Evolutionary conservation across 2,797 vertebrate genomes (phyloP).

Genomic region (Zenarchopterus dispar): DNA sequence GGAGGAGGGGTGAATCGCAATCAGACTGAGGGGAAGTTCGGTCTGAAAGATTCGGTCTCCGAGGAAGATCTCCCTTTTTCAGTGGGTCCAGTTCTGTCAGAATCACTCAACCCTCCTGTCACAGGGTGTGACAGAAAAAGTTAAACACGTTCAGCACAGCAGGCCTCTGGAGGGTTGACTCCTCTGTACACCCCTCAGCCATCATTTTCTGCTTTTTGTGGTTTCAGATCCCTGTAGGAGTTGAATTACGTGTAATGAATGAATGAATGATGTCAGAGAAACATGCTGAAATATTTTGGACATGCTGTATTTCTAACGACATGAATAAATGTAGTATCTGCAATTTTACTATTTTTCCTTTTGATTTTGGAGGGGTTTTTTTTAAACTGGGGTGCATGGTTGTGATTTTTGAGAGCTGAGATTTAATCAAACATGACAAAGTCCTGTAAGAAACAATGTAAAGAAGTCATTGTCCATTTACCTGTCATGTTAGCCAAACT

Average conservation of each 20-base stretch:
- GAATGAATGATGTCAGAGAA: too few relatives aligned
- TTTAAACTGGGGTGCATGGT: too few relatives aligned
- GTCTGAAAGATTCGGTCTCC: not conserved
- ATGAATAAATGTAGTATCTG: too few relatives aligned
- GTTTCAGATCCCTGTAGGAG: not conserved
- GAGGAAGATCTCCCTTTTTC: not conserved
- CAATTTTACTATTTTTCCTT: too few relatives aligned
- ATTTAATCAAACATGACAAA: too few relatives aligned
- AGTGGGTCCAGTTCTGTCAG: constrained; percentile 31
- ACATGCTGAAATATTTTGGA: too few relatives aligned
- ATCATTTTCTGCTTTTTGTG: not conserved
- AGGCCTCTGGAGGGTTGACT: not conserved
- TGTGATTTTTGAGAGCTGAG: too few relatives aligned
- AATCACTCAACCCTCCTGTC: not conserved
- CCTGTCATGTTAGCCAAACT: too few relatives aligned
- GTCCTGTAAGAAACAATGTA: too few relatives aligned
- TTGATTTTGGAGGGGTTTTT: too few relatives aligned
- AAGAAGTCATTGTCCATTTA: too few relatives aligned
- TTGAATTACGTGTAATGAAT: not conserved
- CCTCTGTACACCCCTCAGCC: not conserved
- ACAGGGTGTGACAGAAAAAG: constrained; percentile 15
- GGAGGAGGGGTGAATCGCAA: not conserved
- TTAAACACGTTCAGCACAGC: not conserved
- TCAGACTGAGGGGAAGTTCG: not conserved
- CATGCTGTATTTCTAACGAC: too few relatives aligned